Evolutionary conservation across 2,888 invertebrate species (phyloP).

Genomic region (Drosophila nr. perissopoda): DNA sequence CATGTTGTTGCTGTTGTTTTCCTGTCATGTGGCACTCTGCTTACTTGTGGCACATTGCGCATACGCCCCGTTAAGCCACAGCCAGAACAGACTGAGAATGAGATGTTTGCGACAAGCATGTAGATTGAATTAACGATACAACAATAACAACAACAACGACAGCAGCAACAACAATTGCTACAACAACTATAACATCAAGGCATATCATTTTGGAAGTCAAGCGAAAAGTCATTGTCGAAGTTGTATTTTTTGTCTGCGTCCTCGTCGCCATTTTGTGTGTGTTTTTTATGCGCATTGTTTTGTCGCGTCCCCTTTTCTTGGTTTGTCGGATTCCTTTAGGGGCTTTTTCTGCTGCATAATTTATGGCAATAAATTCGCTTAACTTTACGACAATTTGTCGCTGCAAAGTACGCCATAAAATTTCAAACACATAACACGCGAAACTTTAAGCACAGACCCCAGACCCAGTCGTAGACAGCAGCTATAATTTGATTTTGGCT

Average conservation of each 20-base stretch:
- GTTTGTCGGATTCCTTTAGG: constrained; percentile 16
- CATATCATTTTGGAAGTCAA: constrained; percentile 66
- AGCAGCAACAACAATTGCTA: constrained; percentile 6
- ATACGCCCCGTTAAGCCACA: constrained; percentile 56
- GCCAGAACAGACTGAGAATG: constrained; percentile 10
- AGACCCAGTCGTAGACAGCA: constrained; percentile 8
- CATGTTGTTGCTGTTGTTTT: constrained; percentile 21
- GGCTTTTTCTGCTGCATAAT: constrained; percentile 68
- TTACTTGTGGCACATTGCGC: constrained; percentile 62
- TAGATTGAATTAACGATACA: constrained; percentile 70
- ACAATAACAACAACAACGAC: constrained; percentile 30
- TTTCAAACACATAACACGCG: constrained; percentile 12
- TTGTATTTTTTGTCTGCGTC: constrained; percentile 19
- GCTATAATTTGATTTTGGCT: constrained; percentile 62
- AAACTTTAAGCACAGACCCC: neutral
- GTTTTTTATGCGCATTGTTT: constrained; percentile 70
- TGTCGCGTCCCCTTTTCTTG: constrained; percentile 6
- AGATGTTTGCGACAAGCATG: constrained; percentile 58
- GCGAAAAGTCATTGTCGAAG: constrained; percentile 76
- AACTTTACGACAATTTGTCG: constrained; percentile 81
- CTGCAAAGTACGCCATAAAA: constrained; percentile 73
- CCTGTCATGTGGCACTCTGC: constrained; percentile 8
- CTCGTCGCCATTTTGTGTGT: constrained; percentile 65
- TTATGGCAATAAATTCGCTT: constrained; percentile 81
- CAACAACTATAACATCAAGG: constrained; percentile 25